These are phyloP conservation scores for Gallinago nigripennis DNA, from an alignment of 2,797 vertebrate genomes.

Conservation along the genomic window DNA sequence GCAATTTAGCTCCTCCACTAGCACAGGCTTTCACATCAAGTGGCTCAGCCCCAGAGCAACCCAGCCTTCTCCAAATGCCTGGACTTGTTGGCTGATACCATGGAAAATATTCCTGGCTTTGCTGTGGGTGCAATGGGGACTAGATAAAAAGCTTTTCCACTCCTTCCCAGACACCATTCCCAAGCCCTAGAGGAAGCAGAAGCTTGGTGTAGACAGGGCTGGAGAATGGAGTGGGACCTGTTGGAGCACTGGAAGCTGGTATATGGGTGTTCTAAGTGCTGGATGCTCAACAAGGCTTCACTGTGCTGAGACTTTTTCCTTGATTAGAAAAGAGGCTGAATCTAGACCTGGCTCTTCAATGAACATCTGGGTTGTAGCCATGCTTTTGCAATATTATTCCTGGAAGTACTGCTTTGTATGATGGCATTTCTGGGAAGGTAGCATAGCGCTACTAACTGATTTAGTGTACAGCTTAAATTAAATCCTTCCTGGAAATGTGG, in stretches of 20 bases:
- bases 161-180: background rate
- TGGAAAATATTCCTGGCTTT: background rate
- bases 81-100: background rate
- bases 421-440: slow-evolving; percentile 43
- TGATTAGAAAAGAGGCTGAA: background rate
- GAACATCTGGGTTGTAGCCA: background rate
- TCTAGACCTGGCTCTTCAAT: background rate
- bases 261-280: background rate
- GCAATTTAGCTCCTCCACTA: background rate
- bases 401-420: background rate
- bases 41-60: background rate
- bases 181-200: background rate
- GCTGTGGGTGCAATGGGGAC: background rate
- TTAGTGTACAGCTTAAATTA: slow-evolving; percentile 20
- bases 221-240: background rate
- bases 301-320: background rate
- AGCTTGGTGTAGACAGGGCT: background rate
- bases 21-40: background rate
- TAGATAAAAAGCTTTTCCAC: background rate
- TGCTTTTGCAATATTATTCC: slow-evolving; percentile 22
- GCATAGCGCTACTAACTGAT: background rate
- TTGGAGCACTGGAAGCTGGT: background rate
- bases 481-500: slow-evolving; percentile 44
- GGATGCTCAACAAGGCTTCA: background rate
- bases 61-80: background rate